phyloP scores from a whole-genome alignment of 2,113 vertebrate genomes.

The Chaetorhynchus papuensis region DNA sequence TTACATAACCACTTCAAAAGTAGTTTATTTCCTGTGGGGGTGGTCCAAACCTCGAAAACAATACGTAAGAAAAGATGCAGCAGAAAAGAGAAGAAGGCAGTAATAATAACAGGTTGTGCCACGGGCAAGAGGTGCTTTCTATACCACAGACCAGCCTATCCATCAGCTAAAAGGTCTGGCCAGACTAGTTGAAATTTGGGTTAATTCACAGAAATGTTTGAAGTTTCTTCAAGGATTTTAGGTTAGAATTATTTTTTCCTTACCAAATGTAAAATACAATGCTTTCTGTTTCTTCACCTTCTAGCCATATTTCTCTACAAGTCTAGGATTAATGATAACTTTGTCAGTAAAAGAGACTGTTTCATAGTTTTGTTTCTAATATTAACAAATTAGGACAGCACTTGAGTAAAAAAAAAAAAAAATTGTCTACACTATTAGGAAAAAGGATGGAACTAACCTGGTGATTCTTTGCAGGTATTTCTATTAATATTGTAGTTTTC shows the following conservation, averaged over 20 bases:
- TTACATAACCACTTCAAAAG: constrained; percentile 8
- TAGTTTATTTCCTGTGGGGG: not conserved
- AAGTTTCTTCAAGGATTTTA: not conserved
- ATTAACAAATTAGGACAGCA: not conserved
- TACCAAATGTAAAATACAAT: not conserved
- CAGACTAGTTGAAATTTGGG: not conserved
- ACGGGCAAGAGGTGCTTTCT: not conserved
- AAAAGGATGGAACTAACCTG: not conserved
- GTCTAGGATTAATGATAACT: not conserved
- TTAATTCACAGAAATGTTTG: not conserved
- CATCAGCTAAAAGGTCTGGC: not conserved
- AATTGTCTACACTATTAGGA: not conserved
- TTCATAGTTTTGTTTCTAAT: not conserved
- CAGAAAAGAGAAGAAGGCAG: not conserved
- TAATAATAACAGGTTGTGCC: not conserved
- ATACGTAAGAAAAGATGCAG: not conserved
- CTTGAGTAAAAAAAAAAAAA: not conserved
- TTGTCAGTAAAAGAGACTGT: not conserved
- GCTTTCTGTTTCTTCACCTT: not conserved
- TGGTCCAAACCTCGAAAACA: not conserved
- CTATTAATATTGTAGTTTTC: not conserved
- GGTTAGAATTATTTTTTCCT: not conserved
- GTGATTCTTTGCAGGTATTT: not conserved
- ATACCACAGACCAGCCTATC: not conserved
- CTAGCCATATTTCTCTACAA: not conserved